Conservation (phyloP, 2,888 invertebrate species). For the Scaptomyza reducta region DNA sequence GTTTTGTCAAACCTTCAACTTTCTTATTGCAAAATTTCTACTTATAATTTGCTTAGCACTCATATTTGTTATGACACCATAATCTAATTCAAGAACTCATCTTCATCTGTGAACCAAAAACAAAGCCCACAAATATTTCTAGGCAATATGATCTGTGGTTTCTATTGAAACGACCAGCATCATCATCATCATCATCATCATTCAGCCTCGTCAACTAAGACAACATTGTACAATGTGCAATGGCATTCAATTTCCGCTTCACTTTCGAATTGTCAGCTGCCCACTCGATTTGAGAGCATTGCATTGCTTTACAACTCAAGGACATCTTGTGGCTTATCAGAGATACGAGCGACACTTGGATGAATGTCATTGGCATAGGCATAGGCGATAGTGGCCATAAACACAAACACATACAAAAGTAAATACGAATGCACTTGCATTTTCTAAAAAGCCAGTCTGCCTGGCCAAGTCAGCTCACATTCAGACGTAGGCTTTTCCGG, state of each 20-base stretch:
- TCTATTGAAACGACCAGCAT: too few relatives aligned
- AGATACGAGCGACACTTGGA: constrained; percentile 39
- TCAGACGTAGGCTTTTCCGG: constrained; percentile 72
- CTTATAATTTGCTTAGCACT: too few relatives aligned
- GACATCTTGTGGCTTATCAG: constrained; percentile 64
- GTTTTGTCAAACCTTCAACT: background rate
- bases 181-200: too few relatives aligned
- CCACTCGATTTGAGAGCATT: constrained; percentile 31
- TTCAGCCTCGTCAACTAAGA: background rate
- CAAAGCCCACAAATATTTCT: background rate
- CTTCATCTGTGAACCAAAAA: too few relatives aligned
- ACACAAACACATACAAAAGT: background rate
- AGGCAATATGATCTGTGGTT: background rate
- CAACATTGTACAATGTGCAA: constrained; percentile 1
- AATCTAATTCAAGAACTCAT: too few relatives aligned
- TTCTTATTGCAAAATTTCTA: too few relatives aligned
- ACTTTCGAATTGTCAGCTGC: constrained; percentile 46
- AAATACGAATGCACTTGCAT: constrained; percentile 59
- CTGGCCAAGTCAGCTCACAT: constrained; percentile 28
- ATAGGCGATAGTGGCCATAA: constrained; percentile 16
- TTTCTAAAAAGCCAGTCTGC: constrained; percentile 48
- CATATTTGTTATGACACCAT: too few relatives aligned
- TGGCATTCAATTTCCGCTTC: constrained; percentile 32
- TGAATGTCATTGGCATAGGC: constrained; percentile 63
- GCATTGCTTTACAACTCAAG: constrained; percentile 41